A percentile compares a stretch with the other conserved stretches of the same genome.
Evolutionary conservation across 2,888 invertebrate species (phyloP).

Genomic region (Acheta domesticus): DNA sequence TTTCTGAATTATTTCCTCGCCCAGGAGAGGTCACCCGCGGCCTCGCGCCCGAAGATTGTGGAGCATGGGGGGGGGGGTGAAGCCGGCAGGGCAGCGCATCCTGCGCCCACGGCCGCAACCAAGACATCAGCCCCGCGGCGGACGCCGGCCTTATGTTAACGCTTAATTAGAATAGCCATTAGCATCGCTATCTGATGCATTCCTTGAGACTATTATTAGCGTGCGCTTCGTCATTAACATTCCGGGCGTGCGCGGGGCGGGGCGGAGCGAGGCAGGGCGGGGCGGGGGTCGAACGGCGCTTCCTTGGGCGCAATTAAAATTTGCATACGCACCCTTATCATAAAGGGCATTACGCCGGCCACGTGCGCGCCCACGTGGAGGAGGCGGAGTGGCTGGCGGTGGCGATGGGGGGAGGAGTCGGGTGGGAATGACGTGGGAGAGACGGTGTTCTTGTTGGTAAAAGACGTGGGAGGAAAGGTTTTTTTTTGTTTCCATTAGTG

Average conservation of each 20-base stretch:
- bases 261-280: no score
- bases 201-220: background rate
- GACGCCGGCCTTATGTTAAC: background rate
- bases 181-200: conserved; percentile 10
- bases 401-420: no score
- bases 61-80: no score
- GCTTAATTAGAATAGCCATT: conserved; percentile 18
- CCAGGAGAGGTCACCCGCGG: no score
- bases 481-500: no score
- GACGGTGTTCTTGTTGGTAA: no score
- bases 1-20: no score
- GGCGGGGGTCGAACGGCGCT: background rate
- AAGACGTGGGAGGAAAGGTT: no score
- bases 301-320: background rate
- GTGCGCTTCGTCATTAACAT: background rate
- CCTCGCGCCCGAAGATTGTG: no score
- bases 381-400: background rate
- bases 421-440: no score
- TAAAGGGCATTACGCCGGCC: background rate
- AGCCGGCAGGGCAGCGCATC: no score
- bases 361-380: background rate
- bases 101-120: background rate
- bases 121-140: conserved; percentile 5
- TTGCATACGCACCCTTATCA: conserved; percentile 18
- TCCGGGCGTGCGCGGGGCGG: background rate